Percentiles rank a stretch among this genome's conserved stretches.
Evolutionary conservation across 2,797 vertebrate species (phyloP).

Genomic region (Hoplostethus atlanticus): DNA sequence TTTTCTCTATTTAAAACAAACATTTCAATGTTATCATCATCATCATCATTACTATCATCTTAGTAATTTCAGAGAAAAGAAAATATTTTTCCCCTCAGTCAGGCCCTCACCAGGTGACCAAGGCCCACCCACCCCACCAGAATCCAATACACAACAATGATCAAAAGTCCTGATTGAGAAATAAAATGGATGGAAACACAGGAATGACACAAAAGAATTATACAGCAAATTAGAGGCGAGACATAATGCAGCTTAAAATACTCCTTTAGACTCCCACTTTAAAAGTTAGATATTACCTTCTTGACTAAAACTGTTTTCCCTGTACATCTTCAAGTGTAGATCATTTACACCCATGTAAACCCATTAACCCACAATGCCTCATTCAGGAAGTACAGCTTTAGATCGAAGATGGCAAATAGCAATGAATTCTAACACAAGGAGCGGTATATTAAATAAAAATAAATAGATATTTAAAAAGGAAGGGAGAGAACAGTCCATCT

Average conservation of each 20-base stretch:
- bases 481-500: constrained; percentile 95
- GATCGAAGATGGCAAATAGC: constrained; percentile 77
- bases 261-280: constrained; percentile 63
- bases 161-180: constrained; percentile 78
- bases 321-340: constrained; percentile 71
- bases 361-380: constrained; percentile 76
- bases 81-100: constrained; percentile 77
- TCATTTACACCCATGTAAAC: constrained; percentile 71
- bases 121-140: constrained; percentile 73
- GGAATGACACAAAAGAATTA: constrained; percentile 85
- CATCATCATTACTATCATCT: constrained; percentile 74
- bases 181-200: constrained; percentile 81
- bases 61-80: constrained; percentile 85
- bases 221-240: constrained; percentile 80
- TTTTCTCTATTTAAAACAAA: constrained; percentile 90
- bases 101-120: constrained; percentile 68
- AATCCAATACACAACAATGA: constrained; percentile 77
- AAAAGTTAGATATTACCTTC: constrained; percentile 63
- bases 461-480: constrained; percentile 83
- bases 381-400: constrained; percentile 79
- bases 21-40: constrained; percentile 81
- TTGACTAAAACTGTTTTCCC: constrained; percentile 58
- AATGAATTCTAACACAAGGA: constrained; percentile 75
- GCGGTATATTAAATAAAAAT: constrained; percentile 85
- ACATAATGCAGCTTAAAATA: constrained; percentile 79